Base-by-base conservation (phyloP, 2,113 vertebrate species). In the Hippolais icterina region DNA sequence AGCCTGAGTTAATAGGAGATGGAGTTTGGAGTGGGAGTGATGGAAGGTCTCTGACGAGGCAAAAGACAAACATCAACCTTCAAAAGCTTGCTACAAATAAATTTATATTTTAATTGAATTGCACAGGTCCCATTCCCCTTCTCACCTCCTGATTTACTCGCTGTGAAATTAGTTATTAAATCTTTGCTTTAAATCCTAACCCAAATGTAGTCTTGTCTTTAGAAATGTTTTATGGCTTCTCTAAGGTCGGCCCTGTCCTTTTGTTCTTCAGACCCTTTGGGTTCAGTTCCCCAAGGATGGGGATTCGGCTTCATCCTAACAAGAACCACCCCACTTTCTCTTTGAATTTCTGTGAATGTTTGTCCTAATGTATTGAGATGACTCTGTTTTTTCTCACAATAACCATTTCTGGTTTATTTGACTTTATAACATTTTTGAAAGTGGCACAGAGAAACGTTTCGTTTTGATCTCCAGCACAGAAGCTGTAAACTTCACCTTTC, bases 341-440 rank as follows among this genome's bases (percentile, higher is more conserved):
- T 39, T 29, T 59, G 63, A 64, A 56, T 63, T 83, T 57, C 77
- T 77, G 18, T 52, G n/a, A 63, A 83, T 78, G 11, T 61, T 85
- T 81, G 27, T 42, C 54, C 80, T 61, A 6, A 64, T 29, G 11
- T 37, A 56, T 46, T 56, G 61, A 47, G 44, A 27, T 42, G 15
- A 46, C 18, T 59, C 47, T 80, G n/a, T 0, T 71, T 84, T 82
- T 86, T n/a, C 50, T 96, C 68, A 47, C 82, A 41, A 27, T 14
- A 89, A 79, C 28, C 0, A 37, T 66, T 85, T 42, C 14, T 29
- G 33, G 8, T 75, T 81, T 35, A 72, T 83, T 87, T 90, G 60
- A 60, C 78, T 90, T 92, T 93, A 50, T 49, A 71, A 23, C 19
- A 16, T 74, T 87, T 83, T 64, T 42, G 16, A 29, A 79, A 60